A percentile compares a stretch with the other conserved stretches of the same genome.
phyloP scores from a whole-genome alignment of 2,888 invertebrate species.

The Leptinotarsa rubiginosa region DNA sequence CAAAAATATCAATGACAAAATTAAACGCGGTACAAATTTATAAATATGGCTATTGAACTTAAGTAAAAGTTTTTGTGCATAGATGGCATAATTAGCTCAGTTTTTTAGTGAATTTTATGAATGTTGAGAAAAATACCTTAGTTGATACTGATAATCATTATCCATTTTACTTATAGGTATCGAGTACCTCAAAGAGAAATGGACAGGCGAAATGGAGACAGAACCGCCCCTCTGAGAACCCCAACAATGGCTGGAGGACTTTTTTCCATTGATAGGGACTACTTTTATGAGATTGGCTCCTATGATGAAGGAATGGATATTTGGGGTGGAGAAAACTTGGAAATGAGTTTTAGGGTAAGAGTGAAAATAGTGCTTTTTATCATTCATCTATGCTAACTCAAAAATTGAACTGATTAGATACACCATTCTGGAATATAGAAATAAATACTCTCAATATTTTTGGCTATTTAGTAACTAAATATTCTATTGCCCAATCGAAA shows the following conservation, averaged over 20 bases:
- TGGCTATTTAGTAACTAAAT: neutral
- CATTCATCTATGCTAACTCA: neutral
- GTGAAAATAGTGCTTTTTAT: neutral
- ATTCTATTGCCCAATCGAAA: neutral
- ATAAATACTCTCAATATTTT: neutral
- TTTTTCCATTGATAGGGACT: slow-evolving; percentile 93
- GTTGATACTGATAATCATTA: neutral
- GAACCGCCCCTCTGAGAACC: slow-evolving; percentile 91
- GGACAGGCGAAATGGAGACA: slow-evolving; percentile 91
- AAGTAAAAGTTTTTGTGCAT: too few relatives aligned
- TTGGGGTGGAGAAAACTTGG: slow-evolving; percentile 97
- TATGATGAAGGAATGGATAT: slow-evolving; percentile 99
- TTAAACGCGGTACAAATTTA: too few relatives aligned
- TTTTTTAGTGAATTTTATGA: neutral
- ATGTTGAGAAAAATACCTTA: neutral
- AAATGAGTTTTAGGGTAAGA: slow-evolving; percentile 91
- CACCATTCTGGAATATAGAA: neutral
- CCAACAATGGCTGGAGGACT: slow-evolving; percentile 99
- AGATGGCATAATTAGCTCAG: too few relatives aligned
- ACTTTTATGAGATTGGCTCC: slow-evolving; percentile 97
- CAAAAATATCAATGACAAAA: too few relatives aligned
- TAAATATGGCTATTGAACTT: too few relatives aligned
- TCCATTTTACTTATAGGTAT: slow-evolving; percentile 75
- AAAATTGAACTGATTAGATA: neutral
- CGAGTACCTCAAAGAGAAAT: slow-evolving; percentile 97